A percentile compares a stretch with the other conserved stretches of the same genome.
Evolutionary conservation across 92 coral and sea anemone species (phyloP).

Genomic region (Virgularia gustaviana): DNA sequence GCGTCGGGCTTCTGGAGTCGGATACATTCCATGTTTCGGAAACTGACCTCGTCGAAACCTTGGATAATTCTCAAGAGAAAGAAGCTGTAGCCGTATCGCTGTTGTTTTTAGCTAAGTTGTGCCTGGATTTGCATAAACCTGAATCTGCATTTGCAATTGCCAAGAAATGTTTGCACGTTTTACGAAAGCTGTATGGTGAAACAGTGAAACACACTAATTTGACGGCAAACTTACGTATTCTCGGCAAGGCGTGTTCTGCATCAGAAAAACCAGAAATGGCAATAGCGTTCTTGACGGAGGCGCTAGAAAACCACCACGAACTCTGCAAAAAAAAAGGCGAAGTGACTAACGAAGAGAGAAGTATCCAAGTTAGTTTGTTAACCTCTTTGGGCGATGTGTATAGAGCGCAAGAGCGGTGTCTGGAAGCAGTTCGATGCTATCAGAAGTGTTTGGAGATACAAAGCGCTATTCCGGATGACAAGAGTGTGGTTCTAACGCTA

Average conservation of each 20-base stretch:
- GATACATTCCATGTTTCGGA: conserved; percentile 10
- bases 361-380: conserved; percentile 2
- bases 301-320: conserved; percentile 14
- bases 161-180: conserved; percentile 10
- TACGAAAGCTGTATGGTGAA: conserved; percentile 8
- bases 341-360: conserved; percentile 10
- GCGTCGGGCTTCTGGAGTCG: conserved; percentile 13
- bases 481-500: conserved; percentile 10
- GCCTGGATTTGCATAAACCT: conserved; percentile 18
- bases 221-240: conserved; percentile 14
- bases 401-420: conserved; percentile 13
- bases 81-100: conserved; percentile 5
- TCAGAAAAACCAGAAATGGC: conserved; percentile 19
- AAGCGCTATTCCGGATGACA: conserved; percentile 16
- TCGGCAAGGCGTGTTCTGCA: conserved; percentile 18
- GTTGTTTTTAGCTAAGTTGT: conserved; percentile 15
- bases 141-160: conserved; percentile 1
- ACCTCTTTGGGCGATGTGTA: conserved; percentile 17
- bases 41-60: conserved; percentile 7
- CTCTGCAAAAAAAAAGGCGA: conserved; percentile 13
- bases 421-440: conserved; percentile 6
- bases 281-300: neutral
- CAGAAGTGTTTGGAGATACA: conserved; percentile 23
- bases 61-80: neutral
- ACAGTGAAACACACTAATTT: neutral